Percentiles rank a stretch among this genome's conserved stretches.
phyloP scores from a whole-genome alignment of 2,113 vertebrate species.

The Archilochus colubris region DNA sequence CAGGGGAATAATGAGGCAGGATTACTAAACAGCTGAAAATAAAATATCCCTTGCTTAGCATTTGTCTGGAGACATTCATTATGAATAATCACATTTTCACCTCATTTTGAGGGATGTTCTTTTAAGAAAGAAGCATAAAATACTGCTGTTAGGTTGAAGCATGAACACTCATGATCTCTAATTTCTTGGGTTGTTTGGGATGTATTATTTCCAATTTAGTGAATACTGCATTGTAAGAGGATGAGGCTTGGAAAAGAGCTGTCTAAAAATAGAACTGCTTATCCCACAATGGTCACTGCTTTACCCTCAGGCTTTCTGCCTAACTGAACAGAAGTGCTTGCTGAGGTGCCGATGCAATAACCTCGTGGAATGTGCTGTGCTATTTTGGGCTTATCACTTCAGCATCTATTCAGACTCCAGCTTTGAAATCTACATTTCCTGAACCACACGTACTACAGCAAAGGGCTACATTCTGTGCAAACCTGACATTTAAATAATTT shows the following conservation, averaged over 20 bases:
- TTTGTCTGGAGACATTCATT: neutral
- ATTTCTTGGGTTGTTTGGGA: neutral
- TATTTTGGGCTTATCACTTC: slow-evolving; percentile 22
- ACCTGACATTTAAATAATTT: neutral
- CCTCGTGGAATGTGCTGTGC: slow-evolving; percentile 26
- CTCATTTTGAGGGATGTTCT: neutral
- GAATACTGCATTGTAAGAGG: slow-evolving; percentile 13
- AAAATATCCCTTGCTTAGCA: slow-evolving; percentile 5
- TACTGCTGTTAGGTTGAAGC: neutral
- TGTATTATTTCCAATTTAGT: slow-evolving; percentile 18
- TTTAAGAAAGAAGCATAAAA: neutral
- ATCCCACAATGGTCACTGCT: slow-evolving; percentile 40
- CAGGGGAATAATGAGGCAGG: neutral
- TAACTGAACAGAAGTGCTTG: slow-evolving; percentile 31
- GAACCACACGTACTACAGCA: neutral
- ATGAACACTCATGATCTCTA: neutral
- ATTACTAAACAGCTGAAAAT: neutral
- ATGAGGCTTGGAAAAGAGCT: slow-evolving; percentile 16
- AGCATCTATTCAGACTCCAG: slow-evolving; percentile 13
- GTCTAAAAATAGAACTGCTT: slow-evolving; percentile 69
- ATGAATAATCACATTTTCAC: neutral
- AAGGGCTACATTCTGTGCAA: neutral
- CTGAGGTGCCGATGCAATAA: slow-evolving; percentile 46
- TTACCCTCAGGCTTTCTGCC: slow-evolving; percentile 55
- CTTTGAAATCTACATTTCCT: neutral